Conservation (phyloP, 2,888 invertebrate species). For the Cerastis leucographa region DNA sequence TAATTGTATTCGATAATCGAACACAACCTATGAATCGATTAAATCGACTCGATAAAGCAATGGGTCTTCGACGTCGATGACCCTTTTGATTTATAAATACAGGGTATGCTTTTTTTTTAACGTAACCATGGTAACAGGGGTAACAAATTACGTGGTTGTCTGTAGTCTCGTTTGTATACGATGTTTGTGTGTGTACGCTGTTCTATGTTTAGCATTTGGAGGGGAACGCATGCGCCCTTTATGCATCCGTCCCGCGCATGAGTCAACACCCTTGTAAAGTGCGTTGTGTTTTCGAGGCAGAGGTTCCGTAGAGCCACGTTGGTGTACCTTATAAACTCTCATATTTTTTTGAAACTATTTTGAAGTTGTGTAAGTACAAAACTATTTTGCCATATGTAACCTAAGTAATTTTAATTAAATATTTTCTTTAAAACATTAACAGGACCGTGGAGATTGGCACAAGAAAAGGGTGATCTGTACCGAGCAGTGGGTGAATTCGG, state of each 20-base stretch:
- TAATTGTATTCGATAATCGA: constrained; percentile 4
- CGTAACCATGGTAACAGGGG: constrained; percentile 45
- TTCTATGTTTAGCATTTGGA: constrained; percentile 66
- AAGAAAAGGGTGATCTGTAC: too few relatives aligned
- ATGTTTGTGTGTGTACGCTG: constrained; percentile 4
- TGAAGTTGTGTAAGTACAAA: background rate
- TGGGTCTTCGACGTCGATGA: background rate
- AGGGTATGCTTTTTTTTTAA: constrained; percentile 16
- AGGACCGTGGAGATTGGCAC: too few relatives aligned
- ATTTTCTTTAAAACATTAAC: too few relatives aligned
- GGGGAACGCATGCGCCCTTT: constrained; percentile 77
- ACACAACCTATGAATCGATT: background rate
- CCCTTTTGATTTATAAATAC: background rate
- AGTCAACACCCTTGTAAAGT: constrained; percentile 56
- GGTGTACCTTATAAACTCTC: background rate
- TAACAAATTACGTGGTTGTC: background rate
- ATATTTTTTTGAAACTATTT: background rate
- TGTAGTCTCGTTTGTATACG: constrained; percentile 3
- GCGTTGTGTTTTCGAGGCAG: background rate
- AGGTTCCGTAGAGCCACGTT: constrained; percentile 49
- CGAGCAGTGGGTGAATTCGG: too few relatives aligned
- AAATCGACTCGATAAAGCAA: background rate
- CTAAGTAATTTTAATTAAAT: background rate
- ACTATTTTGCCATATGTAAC: background rate
- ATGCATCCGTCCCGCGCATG: constrained; percentile 68